Percentiles rank a stretch among this genome's conserved stretches.
Conservation (phyloP, 2,888 invertebrate genomes). For the Cosmia trapezina region DNA sequence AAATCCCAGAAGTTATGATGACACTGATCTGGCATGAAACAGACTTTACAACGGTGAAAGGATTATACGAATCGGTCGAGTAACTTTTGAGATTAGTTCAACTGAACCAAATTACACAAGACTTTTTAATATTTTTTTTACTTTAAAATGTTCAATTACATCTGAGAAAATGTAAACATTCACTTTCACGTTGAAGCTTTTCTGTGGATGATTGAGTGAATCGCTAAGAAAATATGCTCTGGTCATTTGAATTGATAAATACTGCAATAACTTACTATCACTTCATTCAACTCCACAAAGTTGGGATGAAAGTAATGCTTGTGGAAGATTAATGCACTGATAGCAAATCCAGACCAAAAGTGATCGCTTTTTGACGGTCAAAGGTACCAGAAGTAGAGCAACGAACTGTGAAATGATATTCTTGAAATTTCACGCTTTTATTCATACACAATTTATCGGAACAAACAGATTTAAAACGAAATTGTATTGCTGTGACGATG, state of each 20-base stretch:
- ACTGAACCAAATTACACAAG: conserved; percentile 48
- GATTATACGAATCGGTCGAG: conserved; percentile 60
- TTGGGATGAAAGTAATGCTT: conserved; percentile 4
- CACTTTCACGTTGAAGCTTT: conserved; percentile 1
- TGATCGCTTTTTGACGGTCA: conserved; percentile 36
- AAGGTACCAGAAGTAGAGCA: conserved; percentile 34
- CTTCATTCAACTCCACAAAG: conserved; percentile 17
- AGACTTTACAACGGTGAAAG: conserved; percentile 52
- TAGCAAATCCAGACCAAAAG: conserved; percentile 21
- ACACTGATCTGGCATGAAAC: conserved; percentile 61
- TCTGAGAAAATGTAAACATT: conserved; percentile 26
- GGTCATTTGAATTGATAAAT: background rate
- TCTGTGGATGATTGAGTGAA: background rate
- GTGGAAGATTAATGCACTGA: conserved; percentile 9
- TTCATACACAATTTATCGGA: conserved; percentile 38
- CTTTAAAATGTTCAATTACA: conserved; percentile 18
- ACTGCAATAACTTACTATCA: conserved; percentile 21
- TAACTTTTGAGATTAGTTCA: conserved; percentile 54
- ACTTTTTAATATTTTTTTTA: conserved; percentile 39
- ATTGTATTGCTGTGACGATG: conserved; percentile 19
- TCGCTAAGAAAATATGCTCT: background rate
- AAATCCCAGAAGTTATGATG: conserved; percentile 25
- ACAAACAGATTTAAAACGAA: conserved; percentile 35
- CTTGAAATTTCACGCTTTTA: conserved; percentile 46
- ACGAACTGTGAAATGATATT: conserved; percentile 50